Evolutionary conservation across 2,113 vertebrate genomes (phyloP).

Genomic region (Nestor notabilis): DNA sequence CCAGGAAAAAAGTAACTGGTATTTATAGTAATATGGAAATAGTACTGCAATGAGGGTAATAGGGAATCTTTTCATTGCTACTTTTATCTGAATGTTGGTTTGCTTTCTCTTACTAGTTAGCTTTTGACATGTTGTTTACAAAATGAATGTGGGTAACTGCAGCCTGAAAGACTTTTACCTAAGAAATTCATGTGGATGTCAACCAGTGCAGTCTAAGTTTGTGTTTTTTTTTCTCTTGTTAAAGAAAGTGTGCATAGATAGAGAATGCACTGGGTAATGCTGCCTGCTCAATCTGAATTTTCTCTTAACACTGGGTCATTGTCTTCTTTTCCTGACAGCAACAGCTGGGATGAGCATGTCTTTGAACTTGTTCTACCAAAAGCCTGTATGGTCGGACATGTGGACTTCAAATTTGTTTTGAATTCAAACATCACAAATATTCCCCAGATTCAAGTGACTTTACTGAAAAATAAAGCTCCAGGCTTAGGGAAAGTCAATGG

Average conservation of each 20-base stretch:
- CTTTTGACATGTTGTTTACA: neutral
- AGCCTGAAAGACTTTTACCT: neutral
- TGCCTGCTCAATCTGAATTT: neutral
- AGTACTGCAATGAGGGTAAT: neutral
- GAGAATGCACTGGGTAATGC: neutral
- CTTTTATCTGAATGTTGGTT: neutral
- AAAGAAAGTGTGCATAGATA: neutral
- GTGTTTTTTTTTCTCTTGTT: neutral
- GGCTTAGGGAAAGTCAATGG: constrained; percentile 95
- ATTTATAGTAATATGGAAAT: neutral
- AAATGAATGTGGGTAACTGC: neutral
- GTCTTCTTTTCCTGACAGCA: constrained; percentile 72
- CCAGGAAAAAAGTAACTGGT: neutral
- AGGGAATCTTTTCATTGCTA: neutral
- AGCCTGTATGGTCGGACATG: constrained; percentile 98
- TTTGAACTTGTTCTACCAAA: constrained; percentile 97
- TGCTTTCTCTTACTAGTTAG: neutral
- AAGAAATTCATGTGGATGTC: neutral
- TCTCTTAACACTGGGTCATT: neutral
- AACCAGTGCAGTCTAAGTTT: neutral
- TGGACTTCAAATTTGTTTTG: constrained; percentile 98
- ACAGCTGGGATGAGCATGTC: constrained; percentile 98
- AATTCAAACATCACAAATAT: constrained; percentile 96
- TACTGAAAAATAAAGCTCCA: constrained; percentile 97
- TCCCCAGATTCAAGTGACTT: constrained; percentile 97